Conservation (phyloP, 1,140 invertebrate species). For the Cecropterus lyciades region DNA sequence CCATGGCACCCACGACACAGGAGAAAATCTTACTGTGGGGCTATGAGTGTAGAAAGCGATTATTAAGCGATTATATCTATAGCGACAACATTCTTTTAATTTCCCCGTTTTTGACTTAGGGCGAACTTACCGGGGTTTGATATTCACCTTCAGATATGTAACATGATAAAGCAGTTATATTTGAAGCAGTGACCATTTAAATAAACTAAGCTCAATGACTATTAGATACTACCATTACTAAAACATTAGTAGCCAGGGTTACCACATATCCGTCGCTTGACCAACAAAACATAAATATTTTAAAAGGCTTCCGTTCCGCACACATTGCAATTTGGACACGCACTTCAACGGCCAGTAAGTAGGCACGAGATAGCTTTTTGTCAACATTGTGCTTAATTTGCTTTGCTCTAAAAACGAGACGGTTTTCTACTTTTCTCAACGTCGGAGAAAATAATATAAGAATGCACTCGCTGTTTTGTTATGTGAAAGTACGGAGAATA, state of each 20-base stretch:
- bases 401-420: conserved; percentile 52
- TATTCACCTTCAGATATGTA: too few relatives aligned
- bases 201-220: not conserved
- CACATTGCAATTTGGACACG: conserved; percentile 68
- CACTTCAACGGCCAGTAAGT: conserved; percentile 40
- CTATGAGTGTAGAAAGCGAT: too few relatives aligned
- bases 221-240: not conserved
- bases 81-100: too few relatives aligned
- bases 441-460: conserved; percentile 19
- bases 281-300: conserved; percentile 53
- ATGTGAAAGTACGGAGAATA: conserved; percentile 18
- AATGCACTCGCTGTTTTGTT: conserved; percentile 6
- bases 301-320: conserved; percentile 74
- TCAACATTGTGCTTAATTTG: conserved; percentile 72
- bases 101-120: too few relatives aligned
- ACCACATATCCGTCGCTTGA: conserved; percentile 68
- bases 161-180: too few relatives aligned
- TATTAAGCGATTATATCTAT: too few relatives aligned
- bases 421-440: conserved; percentile 30
- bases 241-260: conserved; percentile 35
- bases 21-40: too few relatives aligned
- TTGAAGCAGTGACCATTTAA: not conserved
- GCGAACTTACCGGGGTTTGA: too few relatives aligned
- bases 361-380: conserved; percentile 55
- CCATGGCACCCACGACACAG: too few relatives aligned